Percentiles rank a stretch among this genome's conserved stretches.
Evolutionary conservation across 2,797 vertebrate genomes (phyloP).

Genomic region (Neomorphus geoffroyi): DNA sequence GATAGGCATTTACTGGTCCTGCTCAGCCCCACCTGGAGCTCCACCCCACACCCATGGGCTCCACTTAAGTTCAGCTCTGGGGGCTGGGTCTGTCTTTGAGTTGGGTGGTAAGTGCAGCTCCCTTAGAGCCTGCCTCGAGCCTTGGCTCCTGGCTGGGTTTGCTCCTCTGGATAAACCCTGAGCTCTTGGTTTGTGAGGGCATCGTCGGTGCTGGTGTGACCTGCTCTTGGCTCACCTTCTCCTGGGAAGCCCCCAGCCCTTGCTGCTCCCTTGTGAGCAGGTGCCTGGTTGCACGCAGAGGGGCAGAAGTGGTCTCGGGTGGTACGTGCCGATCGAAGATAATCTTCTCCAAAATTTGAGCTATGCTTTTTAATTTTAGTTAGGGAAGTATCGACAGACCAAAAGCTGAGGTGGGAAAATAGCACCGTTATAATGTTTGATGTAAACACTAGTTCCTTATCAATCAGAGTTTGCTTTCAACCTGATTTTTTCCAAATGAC

Average conservation of each 20-base stretch:
- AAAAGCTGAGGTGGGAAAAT: background rate
- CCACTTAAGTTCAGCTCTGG: background rate
- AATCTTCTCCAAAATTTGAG: background rate
- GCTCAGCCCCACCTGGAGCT: background rate
- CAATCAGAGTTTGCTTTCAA: background rate
- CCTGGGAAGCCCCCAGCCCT: background rate
- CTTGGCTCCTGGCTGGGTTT: background rate
- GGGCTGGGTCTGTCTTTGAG: rapidly evolving
- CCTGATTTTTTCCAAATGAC: background rate
- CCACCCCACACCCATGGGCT: background rate
- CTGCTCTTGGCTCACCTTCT: background rate
- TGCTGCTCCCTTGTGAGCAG: background rate
- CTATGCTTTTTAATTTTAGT: background rate
- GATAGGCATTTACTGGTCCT: background rate
- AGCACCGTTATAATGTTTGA: background rate
- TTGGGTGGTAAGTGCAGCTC: rapidly evolving
- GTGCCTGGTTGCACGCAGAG: background rate
- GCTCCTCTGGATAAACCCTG: background rate
- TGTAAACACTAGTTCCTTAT: too few relatives aligned
- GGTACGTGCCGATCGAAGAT: background rate
- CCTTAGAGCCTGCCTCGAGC: too few relatives aligned
- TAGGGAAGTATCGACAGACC: background rate
- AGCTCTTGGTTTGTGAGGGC: background rate
- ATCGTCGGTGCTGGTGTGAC: background rate
- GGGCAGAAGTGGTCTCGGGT: background rate